Evolutionary conservation across 2,113 vertebrate species (phyloP).

Genomic region (Hippocampus barbouri): DNA sequence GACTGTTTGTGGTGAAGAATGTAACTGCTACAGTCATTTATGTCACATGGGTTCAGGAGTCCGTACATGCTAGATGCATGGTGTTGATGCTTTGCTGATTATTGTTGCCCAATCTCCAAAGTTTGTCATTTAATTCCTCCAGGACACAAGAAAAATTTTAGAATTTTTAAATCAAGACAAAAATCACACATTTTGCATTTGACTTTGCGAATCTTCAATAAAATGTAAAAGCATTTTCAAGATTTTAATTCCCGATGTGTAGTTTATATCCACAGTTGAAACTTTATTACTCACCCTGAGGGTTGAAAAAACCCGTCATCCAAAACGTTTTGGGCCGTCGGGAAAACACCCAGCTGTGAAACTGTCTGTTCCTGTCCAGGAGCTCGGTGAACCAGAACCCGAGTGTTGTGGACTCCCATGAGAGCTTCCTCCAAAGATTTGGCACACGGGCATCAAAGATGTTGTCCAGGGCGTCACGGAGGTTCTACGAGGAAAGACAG

Average conservation of each 20-base stretch:
- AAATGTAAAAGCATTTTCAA: no score
- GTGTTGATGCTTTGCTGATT: no score
- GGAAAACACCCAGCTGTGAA: constrained; percentile 80
- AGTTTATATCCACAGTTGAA: not conserved
- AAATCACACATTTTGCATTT: no score
- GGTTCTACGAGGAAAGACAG: constrained; percentile 50
- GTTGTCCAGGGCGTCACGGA: constrained; percentile 82
- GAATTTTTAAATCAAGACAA: no score
- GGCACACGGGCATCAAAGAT: constrained; percentile 86
- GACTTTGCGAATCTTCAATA: no score
- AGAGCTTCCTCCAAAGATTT: constrained; percentile 79
- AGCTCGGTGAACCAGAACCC: constrained; percentile 91
- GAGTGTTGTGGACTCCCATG: constrained; percentile 83
- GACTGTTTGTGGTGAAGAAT: no score
- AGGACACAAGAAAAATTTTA: no score
- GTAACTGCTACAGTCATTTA: no score
- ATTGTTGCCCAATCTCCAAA: no score
- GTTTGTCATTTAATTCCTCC: no score
- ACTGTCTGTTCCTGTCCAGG: constrained; percentile 81
- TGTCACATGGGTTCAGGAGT: no score
- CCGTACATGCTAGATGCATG: no score
- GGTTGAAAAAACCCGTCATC: constrained; percentile 56
- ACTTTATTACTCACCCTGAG: constrained; percentile 71
- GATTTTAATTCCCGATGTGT: not conserved
- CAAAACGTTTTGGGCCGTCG: constrained; percentile 57